Base-by-base conservation (phyloP, 64 coral and sea anemone species). In the Porites australiensis region DNA sequence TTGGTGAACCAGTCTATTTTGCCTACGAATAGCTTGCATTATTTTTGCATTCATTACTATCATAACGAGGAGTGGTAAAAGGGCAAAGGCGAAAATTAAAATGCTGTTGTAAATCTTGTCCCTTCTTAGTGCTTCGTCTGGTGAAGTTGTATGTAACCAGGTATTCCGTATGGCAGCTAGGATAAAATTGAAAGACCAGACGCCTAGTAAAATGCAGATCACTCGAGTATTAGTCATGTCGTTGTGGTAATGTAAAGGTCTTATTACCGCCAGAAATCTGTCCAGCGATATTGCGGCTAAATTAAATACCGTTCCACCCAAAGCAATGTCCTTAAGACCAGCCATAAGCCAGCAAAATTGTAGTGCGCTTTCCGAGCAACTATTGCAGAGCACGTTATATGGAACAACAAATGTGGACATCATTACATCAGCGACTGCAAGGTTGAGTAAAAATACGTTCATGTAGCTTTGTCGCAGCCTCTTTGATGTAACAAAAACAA, bases 201-300 rank as follows among this genome's bases (percentile, higher is more conserved):
- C 58, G 15, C 70, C 23, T 3, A 89, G 2, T 27, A 94, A 64
- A 64, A 94, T 82, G 9, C 18, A 62, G 11, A 44, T 45, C 37
- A 94, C 92, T 14, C 37, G 58, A 18, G 6, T 62, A 8, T 72
- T 82, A 1, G 75, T 94, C 44, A 94, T 81, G 59, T 57, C 72
- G 47, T 47, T 47, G 6, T 64, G 45, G 47, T 94, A 94, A 16
- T 53, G 71, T 19, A 94, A 79, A 37, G 92, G 87, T 44, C 80
- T 65, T 10, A 94, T 11, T n/a, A 94, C 92, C 10, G 92, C 92
- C 8, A 89, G 63, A 6, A 74, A 74, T 12, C 92, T 74, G 46
- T 94, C 92, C 57, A 75, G 76, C n/a, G 86, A 82, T 14, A 94
- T 88, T 7, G 92, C 92, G 19, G 88, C 21, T 6, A 94, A 48